Percentiles rank a stretch among this genome's conserved stretches.
Evolutionary conservation across 2,797 vertebrate genomes (phyloP).

Genomic region (Artibeus lituratus): DNA sequence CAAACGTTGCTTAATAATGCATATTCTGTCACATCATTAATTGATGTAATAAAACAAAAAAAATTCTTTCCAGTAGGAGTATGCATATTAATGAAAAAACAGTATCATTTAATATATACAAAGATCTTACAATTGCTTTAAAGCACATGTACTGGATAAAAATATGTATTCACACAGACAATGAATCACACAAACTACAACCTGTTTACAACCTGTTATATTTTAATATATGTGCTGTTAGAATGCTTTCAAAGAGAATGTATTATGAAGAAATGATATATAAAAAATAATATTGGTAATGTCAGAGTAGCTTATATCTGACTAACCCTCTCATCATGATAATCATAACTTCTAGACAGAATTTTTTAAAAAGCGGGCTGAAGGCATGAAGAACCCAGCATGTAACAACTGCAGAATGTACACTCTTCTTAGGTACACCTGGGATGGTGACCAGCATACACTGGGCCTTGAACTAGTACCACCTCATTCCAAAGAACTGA

Average conservation of each 20-base stretch:
- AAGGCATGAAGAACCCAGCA: not conserved
- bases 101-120: not conserved
- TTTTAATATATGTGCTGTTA: not conserved
- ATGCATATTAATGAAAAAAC: not conserved
- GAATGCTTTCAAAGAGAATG: slow-evolving; percentile 3
- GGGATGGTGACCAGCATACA: not conserved
- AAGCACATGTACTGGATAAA: not conserved
- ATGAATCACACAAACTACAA: not conserved
- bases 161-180: not conserved
- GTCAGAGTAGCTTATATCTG: not conserved
- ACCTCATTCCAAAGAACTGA: not conserved
- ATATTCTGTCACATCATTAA: not conserved
- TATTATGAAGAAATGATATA: not conserved
- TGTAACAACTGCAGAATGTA: not conserved
- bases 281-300: not conserved
- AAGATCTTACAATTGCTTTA: not conserved
- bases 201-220: not conserved
- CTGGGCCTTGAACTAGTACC: not conserved
- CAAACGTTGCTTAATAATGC: not conserved
- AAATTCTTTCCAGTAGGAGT: not conserved
- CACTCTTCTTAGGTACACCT: not conserved
- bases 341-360: not conserved
- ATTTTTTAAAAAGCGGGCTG: not conserved
- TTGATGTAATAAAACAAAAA: not conserved
- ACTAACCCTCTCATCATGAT: not conserved